A percentile compares a stretch with the other conserved stretches of the same genome.
These are phyloP conservation scores for Ophiodon elongatus DNA, from an alignment of 2,113 vertebrate species.

Conservation along the genomic window DNA sequence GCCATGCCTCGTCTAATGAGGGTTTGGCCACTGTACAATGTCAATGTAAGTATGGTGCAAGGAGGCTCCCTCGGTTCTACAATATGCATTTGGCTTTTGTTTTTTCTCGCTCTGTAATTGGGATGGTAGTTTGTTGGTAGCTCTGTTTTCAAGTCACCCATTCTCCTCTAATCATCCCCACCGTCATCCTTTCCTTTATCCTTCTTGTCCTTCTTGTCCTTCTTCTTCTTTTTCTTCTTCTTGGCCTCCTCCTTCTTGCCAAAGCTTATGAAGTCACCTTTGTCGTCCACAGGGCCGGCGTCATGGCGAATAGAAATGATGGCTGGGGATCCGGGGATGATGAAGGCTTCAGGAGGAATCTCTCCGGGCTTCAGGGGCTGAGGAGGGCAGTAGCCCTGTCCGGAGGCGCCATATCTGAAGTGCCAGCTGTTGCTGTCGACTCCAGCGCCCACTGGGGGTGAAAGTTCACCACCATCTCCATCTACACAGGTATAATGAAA, in stretches of 20 bases:
- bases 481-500: conserved; percentile 84
- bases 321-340: conserved; percentile 98
- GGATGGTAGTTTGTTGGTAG: conserved; percentile 67
- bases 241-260: conserved; percentile 99
- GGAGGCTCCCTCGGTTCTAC: conserved; percentile 64
- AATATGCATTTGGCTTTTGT: conserved; percentile 72
- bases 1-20: conserved; percentile 61
- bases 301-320: conserved; percentile 99
- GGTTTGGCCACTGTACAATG: conserved; percentile 70
- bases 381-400: conserved; percentile 83
- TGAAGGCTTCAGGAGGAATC: conserved; percentile 99
- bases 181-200: conserved; percentile 94
- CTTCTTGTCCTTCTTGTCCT: conserved; percentile 95
- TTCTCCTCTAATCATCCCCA: conserved; percentile 89
- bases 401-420: conserved; percentile 94
- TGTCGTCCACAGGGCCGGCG: conserved; percentile 91
- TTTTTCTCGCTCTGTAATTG: conserved; percentile 75
- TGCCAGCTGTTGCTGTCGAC: conserved; percentile 99
- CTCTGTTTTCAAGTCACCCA: conserved; percentile 69
- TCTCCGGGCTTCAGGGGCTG: conserved; percentile 94
- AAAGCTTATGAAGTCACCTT: conserved; percentile 99
- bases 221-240: conserved; percentile 93
- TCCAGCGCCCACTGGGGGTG: conserved; percentile 96
- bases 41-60: conserved; percentile 72
- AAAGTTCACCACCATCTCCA: conserved; percentile 95